Evolutionary conservation across 2,113 vertebrate genomes (phyloP).

Genomic region (Trachemys scripta): DNA sequence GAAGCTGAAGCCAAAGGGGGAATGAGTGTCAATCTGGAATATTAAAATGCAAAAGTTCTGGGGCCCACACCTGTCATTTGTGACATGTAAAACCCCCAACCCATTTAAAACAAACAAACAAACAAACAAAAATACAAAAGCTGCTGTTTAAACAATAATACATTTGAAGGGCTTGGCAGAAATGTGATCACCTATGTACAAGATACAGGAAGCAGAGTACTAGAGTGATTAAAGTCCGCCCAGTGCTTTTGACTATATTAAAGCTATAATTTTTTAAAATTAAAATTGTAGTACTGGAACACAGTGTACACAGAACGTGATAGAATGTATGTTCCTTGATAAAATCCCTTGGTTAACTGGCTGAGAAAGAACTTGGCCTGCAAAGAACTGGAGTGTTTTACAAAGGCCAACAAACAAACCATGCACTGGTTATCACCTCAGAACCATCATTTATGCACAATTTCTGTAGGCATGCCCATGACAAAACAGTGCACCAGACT

Average conservation of each 20-base stretch:
- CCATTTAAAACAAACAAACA: background rate
- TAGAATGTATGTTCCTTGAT: background rate
- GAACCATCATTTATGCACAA: too few relatives aligned
- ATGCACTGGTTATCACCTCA: too few relatives aligned
- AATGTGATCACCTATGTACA: background rate
- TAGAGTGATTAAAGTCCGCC: background rate
- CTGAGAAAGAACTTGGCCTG: background rate
- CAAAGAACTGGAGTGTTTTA: background rate
- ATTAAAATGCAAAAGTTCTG: background rate
- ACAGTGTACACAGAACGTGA: background rate
- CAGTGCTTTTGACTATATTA: background rate
- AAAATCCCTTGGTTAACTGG: background rate
- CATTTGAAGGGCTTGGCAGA: background rate
- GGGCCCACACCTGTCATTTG: background rate
- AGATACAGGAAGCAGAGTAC: background rate
- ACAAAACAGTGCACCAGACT: too few relatives aligned
- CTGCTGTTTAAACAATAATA: background rate
- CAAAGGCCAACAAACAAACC: background rate
- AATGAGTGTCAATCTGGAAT: background rate
- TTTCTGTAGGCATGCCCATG: too few relatives aligned
- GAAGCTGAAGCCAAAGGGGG: background rate
- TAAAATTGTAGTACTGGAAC: background rate
- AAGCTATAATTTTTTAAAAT: background rate
- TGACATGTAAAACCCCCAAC: background rate
- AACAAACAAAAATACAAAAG: background rate